These are phyloP conservation scores for Nasonia longicornis DNA, from an alignment of 1,140 invertebrate species.

Conservation along the genomic window DNA sequence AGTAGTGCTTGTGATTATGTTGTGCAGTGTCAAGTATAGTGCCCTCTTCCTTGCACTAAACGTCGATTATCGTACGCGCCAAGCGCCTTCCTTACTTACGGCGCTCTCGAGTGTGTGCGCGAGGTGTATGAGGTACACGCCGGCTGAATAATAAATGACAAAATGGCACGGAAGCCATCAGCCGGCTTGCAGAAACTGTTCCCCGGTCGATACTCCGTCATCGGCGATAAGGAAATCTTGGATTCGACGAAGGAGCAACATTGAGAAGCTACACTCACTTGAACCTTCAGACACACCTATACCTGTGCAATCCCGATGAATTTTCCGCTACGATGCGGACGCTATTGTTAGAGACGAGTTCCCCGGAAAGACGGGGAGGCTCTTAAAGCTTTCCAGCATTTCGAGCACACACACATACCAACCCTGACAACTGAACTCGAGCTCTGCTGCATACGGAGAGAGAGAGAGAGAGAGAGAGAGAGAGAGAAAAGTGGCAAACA, in stretches of 20 bases:
- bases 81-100: too few relatives aligned
- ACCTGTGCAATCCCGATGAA: too few relatives aligned
- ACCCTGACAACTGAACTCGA: neutral
- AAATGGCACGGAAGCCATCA: constrained; percentile 23
- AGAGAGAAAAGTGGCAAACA: constrained; percentile 42
- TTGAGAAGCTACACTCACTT: too few relatives aligned
- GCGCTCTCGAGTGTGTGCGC: too few relatives aligned
- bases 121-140: neutral
- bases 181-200: neutral
- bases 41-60: too few relatives aligned
- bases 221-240: neutral
- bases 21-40: neutral
- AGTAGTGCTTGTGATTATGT: neutral
- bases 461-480: neutral
- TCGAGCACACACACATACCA: too few relatives aligned
- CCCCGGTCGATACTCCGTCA: constrained; percentile 22
- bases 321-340: neutral
- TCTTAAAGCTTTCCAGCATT: neutral
- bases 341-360: neutral
- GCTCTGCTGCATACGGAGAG: neutral
- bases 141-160: constrained; percentile 35
- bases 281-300: too few relatives aligned
- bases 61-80: too few relatives aligned
- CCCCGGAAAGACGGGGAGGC: neutral
- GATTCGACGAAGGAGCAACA: neutral